These are phyloP conservation scores for Lasioglossum morio DNA, from an alignment of 2,888 invertebrate genomes.

Conservation along the genomic window DNA sequence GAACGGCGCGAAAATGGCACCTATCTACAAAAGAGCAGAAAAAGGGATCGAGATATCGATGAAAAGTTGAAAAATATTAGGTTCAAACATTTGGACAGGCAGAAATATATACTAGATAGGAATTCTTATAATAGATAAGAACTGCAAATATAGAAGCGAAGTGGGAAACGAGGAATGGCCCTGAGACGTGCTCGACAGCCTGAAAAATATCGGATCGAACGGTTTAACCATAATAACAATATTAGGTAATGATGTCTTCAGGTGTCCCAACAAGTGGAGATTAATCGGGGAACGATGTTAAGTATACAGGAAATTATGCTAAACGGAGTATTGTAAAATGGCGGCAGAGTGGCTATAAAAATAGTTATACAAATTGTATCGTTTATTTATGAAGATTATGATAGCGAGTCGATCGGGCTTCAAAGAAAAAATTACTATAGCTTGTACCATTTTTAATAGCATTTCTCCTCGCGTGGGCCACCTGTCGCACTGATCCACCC, in stretches of 20 bases:
- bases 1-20: background rate
- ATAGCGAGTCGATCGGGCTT: background rate
- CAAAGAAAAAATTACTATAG: background rate
- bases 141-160: background rate
- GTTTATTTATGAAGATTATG: background rate
- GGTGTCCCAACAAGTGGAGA: background rate
- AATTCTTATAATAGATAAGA: background rate
- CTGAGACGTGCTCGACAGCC: background rate
- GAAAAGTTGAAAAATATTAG: background rate
- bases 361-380: background rate
- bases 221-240: background rate
- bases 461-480: conserved; percentile 33
- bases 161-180: background rate
- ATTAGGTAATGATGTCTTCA: background rate
- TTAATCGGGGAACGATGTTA: background rate
- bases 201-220: background rate
- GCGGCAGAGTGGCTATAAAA: background rate
- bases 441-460: background rate
- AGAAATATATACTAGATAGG: background rate
- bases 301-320: background rate
- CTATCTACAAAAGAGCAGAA: background rate
- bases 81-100: conserved; percentile 5
- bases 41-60: background rate
- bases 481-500: conserved; percentile 59
- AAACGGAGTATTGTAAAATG: background rate